A percentile compares a stretch with the other conserved stretches of the same genome.
Evolutionary conservation across 2,888 invertebrate species (phyloP).

Genomic region (Stenoptilia bipunctidactyla): DNA sequence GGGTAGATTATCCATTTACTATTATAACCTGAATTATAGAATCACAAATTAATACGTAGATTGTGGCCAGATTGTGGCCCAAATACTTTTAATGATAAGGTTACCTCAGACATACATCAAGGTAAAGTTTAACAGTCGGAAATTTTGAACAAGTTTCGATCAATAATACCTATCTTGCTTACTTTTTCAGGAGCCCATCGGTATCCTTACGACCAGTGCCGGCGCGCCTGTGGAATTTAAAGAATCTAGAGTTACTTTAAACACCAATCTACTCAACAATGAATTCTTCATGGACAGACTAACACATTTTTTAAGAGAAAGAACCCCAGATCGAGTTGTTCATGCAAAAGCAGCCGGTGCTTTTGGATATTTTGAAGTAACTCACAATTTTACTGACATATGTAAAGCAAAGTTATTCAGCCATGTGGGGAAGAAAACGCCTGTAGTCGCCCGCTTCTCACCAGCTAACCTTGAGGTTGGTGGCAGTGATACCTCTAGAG

Average conservation of each 20-base stretch:
- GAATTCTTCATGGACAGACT: slow-evolving; percentile 78
- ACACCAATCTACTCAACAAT: slow-evolving; percentile 83
- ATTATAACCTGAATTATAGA: too few relatives aligned
- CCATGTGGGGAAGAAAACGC: slow-evolving; percentile 70
- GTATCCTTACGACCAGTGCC: slow-evolving; percentile 61
- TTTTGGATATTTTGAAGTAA: slow-evolving; percentile 7
- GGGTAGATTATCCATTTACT: too few relatives aligned
- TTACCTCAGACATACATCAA: too few relatives aligned
- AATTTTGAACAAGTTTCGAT: too few relatives aligned
- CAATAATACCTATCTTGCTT: too few relatives aligned
- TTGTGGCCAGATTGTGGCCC: too few relatives aligned
- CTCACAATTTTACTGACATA: slow-evolving; percentile 2
- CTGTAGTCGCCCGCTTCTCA: slow-evolving; percentile 68
- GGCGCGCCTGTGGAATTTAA: slow-evolving; percentile 84
- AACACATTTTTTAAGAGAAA: slow-evolving; percentile 84
- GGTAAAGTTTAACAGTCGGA: too few relatives aligned
- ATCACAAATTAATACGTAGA: too few relatives aligned
- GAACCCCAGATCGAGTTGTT: slow-evolving; percentile 90
- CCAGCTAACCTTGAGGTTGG: slow-evolving; percentile 74
- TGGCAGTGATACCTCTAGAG: slow-evolving; percentile 60
- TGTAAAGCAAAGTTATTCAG: slow-evolving; percentile 71
- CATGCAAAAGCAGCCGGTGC: slow-evolving; percentile 91
- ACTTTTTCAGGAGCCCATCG: slow-evolving; percentile 12
- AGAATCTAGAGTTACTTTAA: slow-evolving; percentile 79
- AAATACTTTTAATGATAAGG: too few relatives aligned